Evolutionary conservation across 2,797 vertebrate genomes (phyloP).

Genomic region (Halcyon badia): DNA sequence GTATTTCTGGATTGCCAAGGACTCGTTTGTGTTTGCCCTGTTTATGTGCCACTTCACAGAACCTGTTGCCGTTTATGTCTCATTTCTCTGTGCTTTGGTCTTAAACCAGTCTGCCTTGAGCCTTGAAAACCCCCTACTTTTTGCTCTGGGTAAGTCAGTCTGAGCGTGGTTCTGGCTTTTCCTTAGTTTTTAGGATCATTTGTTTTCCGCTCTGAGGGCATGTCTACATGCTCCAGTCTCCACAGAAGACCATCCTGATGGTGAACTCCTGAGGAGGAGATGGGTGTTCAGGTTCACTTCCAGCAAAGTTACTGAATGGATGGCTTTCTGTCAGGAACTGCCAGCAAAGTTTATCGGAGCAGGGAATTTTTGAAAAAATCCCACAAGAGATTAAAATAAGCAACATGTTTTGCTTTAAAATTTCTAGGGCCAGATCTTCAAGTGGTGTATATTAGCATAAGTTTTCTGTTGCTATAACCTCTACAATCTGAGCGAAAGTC

Average conservation of each 20-base stretch:
- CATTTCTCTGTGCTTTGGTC: conserved; percentile 28
- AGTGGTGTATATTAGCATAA: background rate
- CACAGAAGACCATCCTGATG: background rate
- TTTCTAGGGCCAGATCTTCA: conserved; percentile 11
- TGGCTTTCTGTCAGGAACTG: background rate
- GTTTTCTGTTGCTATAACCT: background rate
- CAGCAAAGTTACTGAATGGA: background rate
- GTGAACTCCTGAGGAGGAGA: background rate
- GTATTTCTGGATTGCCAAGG: background rate
- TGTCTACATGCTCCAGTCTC: background rate
- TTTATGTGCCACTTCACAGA: background rate
- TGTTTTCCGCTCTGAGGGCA: background rate
- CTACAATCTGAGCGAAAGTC: conserved; percentile 1
- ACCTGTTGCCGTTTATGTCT: conserved; percentile 36
- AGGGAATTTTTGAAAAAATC: background rate
- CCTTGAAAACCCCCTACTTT: background rate
- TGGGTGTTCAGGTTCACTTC: background rate
- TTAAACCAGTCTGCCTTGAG: conserved; percentile 12
- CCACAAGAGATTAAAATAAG: conserved; percentile 30
- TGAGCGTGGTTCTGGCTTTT: background rate
- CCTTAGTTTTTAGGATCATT: conserved; percentile 8
- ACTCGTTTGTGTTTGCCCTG: background rate
- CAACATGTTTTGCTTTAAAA: conserved; percentile 20
- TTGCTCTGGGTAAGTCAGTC: conserved; percentile 1
- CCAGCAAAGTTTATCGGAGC: background rate